A percentile compares a stretch with the other conserved stretches of the same genome.
Conservation (phyloP, 2,113 vertebrate species). For the Triplophysa rosa region DNA sequence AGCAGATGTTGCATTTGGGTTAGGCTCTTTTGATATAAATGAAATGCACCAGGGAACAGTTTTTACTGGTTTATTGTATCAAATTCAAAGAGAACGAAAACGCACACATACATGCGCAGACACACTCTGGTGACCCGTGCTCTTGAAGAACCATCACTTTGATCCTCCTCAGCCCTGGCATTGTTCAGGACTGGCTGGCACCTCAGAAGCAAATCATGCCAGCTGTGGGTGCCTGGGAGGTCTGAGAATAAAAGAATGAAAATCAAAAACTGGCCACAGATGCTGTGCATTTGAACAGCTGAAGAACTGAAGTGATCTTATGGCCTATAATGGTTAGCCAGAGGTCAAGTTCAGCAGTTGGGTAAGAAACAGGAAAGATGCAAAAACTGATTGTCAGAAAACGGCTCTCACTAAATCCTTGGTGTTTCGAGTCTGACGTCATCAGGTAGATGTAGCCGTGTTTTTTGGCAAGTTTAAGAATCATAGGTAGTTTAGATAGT, state of each 20-base stretch:
- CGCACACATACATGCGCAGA: constrained; percentile 17
- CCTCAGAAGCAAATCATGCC: constrained; percentile 20
- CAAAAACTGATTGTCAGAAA: not conserved
- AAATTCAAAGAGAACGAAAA: constrained; percentile 42
- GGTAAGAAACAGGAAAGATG: not conserved
- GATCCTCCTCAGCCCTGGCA: constrained; percentile 36
- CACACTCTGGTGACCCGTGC: constrained; percentile 20
- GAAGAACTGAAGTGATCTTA: not conserved
- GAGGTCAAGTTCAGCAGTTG: not conserved
- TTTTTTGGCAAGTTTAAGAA: too few relatives aligned
- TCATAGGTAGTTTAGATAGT: too few relatives aligned
- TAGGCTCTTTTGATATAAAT: constrained; percentile 53
- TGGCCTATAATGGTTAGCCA: not conserved
- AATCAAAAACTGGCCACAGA: constrained; percentile 1
- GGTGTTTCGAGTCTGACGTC: too few relatives aligned
- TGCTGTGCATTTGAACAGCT: not conserved
- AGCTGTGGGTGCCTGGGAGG: constrained; percentile 15
- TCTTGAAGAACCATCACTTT: constrained; percentile 28
- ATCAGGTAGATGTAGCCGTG: too few relatives aligned
- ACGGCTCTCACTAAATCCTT: too few relatives aligned
- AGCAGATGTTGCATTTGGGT: constrained; percentile 53
- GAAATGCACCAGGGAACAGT: constrained; percentile 37
- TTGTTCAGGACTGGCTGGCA: constrained; percentile 8
- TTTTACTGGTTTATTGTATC: constrained; percentile 29
- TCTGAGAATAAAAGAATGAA: not conserved